Evolutionary conservation across 1,140 invertebrate species (phyloP).

Genomic region (Ctenoplectra terminalis): DNA sequence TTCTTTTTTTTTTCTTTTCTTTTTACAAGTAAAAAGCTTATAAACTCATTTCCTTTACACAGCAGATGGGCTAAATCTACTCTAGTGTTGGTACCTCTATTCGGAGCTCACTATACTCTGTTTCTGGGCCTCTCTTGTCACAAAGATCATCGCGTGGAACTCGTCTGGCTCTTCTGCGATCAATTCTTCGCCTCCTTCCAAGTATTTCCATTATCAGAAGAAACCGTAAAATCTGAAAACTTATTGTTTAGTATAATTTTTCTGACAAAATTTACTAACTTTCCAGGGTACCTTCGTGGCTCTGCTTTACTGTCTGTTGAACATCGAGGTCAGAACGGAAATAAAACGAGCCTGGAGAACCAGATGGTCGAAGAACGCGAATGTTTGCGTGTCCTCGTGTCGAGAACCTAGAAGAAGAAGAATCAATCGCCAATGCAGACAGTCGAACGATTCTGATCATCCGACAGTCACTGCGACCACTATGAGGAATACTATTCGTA

Average conservation of each 20-base stretch:
- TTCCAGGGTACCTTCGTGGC: conserved; percentile 85
- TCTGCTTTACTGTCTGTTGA: conserved; percentile 85
- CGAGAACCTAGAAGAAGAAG: conserved; percentile 5
- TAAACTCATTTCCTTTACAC: neutral
- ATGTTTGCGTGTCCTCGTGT: conserved; percentile 35
- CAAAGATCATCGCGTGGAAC: conserved; percentile 82
- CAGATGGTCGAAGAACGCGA: conserved; percentile 62
- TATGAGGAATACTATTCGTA: conserved; percentile 8
- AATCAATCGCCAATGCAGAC: conserved; percentile 2
- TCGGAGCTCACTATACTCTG: conserved; percentile 89
- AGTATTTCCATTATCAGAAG: conserved; percentile 78
- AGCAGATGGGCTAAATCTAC: conserved; percentile 87
- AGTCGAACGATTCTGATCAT: conserved; percentile 7
- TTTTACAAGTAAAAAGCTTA: neutral
- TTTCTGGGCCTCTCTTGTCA: conserved; percentile 85
- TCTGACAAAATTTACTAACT: neutral
- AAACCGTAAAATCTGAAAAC: too few relatives aligned
- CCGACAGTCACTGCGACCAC: neutral
- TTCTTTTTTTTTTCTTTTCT: neutral
- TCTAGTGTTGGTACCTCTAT: conserved; percentile 89
- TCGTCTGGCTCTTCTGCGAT: conserved; percentile 88
- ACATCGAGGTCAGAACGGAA: conserved; percentile 84
- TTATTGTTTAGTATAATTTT: too few relatives aligned
- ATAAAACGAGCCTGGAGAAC: conserved; percentile 72
- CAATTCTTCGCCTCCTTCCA: conserved; percentile 90